Base-by-base conservation (phyloP, 1,140 invertebrate genomes). In the Copidosoma floridanum region DNA sequence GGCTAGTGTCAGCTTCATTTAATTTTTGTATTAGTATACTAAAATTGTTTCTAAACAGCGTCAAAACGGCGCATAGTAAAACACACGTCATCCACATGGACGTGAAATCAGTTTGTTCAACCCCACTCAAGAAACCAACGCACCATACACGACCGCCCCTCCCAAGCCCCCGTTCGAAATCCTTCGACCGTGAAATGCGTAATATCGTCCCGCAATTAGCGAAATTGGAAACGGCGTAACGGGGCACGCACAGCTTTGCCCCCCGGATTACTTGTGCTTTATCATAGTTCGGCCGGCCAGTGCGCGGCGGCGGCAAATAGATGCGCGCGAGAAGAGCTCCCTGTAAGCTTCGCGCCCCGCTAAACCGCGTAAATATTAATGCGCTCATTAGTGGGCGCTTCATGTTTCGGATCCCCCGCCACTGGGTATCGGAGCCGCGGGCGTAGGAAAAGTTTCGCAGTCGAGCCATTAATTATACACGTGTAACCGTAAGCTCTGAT, bases 401-500 rank as follows among this genome's bases (percentile, higher is more conserved):
- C 52, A 52, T 65, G 57, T 63, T 65, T n/a, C n/a, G n/a, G n/a
- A n/a, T n/a, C n/a, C n/a, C n/a, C n/a, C n/a, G n/a, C n/a, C n/a
- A n/a, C n/a, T n/a, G n/a, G n/a, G n/a, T n/a, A n/a, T n/a, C n/a
- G n/a, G n/a, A n/a, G n/a, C n/a, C n/a, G n/a, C 61, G 57, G 63
- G 21, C 50, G 20, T 46, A 63, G 52, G 63, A 60, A 60, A 65
- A 63, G 46, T n/a, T 41, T 54, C 26, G 18, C 18, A n/a, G n/a
- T n/a, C n/a, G n/a, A n/a, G n/a, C 48, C 35, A 60, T 64, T 60
- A 60, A 64, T 63, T 63, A 55, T 65, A 43, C 53, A 55, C 54
- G 29, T 48, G 41, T 54, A 51, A 35, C 10, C 10, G 16, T 18
- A 11, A 3, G 16, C 24, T 40, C 27, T 8, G 16, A n/a, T 51